Conservation (phyloP, 2,113 vertebrate genomes). For the Platysternon megacephalum region DNA sequence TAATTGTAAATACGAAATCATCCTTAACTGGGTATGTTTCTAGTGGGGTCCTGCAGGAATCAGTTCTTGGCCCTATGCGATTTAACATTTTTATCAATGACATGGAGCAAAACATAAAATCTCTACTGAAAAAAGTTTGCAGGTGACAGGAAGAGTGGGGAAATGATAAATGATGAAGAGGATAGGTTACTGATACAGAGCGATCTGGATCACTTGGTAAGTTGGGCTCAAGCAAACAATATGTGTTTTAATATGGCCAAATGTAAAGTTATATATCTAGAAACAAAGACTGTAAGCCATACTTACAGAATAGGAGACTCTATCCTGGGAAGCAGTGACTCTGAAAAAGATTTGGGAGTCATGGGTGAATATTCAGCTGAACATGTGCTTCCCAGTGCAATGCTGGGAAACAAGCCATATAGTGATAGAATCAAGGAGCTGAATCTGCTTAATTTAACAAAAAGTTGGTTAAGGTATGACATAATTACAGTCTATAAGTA, state of each 20-base stretch:
- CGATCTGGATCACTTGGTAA: neutral
- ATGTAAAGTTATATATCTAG: neutral
- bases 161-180: neutral
- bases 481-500: neutral
- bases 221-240: neutral
- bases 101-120: neutral
- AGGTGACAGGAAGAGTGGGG: neutral
- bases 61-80: neutral
- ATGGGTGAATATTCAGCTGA: neutral
- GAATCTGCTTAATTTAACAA: neutral
- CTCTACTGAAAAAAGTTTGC: neutral
- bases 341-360: neutral
- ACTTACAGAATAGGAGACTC: neutral
- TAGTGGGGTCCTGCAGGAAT: neutral
- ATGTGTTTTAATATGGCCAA: neutral
- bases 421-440: neutral
- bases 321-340: neutral
- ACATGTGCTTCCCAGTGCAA: neutral
- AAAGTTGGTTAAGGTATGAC: neutral
- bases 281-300: neutral
- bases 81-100: neutral
- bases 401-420: neutral
- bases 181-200: neutral
- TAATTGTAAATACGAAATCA: neutral
- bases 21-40: neutral